Conservation (phyloP, 2,797 vertebrate species). For the Sphenodon punctatus region DNA sequence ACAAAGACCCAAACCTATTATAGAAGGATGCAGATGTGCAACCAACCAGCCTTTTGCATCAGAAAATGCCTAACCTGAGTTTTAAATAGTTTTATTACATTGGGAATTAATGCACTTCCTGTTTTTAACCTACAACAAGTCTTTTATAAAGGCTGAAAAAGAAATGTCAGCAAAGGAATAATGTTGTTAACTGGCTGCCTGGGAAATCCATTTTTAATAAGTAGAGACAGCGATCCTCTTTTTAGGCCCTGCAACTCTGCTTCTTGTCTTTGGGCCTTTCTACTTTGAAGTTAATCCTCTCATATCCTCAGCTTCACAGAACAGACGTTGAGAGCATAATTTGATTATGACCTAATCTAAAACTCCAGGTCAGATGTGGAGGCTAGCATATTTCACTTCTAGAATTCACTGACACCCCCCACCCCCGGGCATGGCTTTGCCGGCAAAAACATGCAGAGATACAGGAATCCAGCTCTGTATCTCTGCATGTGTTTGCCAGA, state of each 20-base stretch:
- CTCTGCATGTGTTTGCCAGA: no score
- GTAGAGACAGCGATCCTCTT: not conserved
- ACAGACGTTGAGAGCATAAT: not conserved
- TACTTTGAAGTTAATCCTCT: not conserved
- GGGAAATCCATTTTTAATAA: not conserved
- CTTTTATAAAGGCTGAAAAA: not conserved
- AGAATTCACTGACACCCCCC: conserved; percentile 41
- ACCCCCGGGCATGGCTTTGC: no score
- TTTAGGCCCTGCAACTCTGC: not conserved
- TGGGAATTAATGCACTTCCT: not conserved
- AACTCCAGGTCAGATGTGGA: conserved; percentile 3
- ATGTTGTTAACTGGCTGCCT: not conserved
- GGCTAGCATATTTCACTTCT: not conserved
- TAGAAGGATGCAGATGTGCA: not conserved
- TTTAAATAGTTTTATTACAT: not conserved
- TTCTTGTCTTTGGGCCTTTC: conserved; percentile 1
- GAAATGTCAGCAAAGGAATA: not conserved
- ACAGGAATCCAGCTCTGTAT: no score
- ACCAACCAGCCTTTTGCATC: not conserved
- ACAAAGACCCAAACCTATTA: not conserved
- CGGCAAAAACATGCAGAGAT: no score
- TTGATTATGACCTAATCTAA: conserved; percentile 19
- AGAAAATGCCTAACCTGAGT: not conserved
- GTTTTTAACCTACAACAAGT: not conserved
- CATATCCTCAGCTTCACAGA: not conserved